Base-by-base conservation (phyloP, 1,140 invertebrate genomes). In the Holcopasites calliopsidis region DNA sequence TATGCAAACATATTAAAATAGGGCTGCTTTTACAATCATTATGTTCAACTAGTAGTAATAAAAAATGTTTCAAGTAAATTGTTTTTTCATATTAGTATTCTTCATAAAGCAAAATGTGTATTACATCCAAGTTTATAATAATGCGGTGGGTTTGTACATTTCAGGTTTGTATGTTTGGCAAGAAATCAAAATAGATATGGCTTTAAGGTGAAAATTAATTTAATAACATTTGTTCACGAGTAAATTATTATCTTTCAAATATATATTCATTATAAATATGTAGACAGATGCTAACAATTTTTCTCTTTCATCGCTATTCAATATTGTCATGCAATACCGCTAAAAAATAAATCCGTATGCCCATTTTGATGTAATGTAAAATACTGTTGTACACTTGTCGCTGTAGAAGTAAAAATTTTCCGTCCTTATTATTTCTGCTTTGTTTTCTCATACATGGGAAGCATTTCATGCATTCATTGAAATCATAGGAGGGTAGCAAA, bases 401-500 rank as follows among this genome's bases (percentile, higher is more conserved):
- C 16, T 50, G 0, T 76, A 58, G 13, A 33, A 38, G 13, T 18
- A 6, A 7, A 58, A 72, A 54, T 23, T 52, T 52, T 62, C 3
- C 42, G 2, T 23, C 33, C n/a, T 23, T 42, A 75, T 10, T 69
- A 31, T 16, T 26, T 18, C 11, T 47, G 33, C 18, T 69, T 64
- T 35, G 21, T 21, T 47, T n/a, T 1, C 35, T 47, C n/a, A 57
- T 57, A 71, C 31, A n/a, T 55, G 60, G 75, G 35, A 60, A 71
- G 70, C 60, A 76, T 84, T 80, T 65, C 79, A 79, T 76, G 26
- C 80, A 28, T 85, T 50, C 70, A 86, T 86, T 84, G 68, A 79
- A 85, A 79, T 79, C 74, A 66, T 88, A 92, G 89, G 90, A 91
- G 76, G 82, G 61, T 85, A 75, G 84, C 64, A 93, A 90, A 82